A percentile compares a stretch with the other conserved stretches of the same genome.
These are phyloP conservation scores for Drosophila dives DNA, from an alignment of 2,888 invertebrate species.

Conservation along the genomic window DNA sequence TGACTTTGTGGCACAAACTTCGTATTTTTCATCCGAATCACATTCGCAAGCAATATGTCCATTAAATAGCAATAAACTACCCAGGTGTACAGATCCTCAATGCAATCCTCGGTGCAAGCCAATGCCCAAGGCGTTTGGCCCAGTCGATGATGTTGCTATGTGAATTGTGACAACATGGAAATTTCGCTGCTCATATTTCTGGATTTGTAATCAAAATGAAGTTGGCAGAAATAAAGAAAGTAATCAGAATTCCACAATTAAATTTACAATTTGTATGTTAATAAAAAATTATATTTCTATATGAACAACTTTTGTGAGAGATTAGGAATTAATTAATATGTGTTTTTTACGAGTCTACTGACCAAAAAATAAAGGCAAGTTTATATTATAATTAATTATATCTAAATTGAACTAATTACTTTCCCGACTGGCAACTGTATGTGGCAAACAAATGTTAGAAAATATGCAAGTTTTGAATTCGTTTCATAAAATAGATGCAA, in stretches of 20 bases:
- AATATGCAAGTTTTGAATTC: background rate
- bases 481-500: background rate
- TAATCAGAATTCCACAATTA: background rate
- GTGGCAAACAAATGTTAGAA: background rate
- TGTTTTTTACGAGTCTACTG: background rate
- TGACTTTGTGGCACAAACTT: slow-evolving; percentile 12
- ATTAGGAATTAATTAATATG: background rate
- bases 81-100: slow-evolving; percentile 34
- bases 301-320: background rate
- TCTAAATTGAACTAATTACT: background rate
- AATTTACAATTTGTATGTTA: background rate
- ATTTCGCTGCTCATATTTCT: background rate
- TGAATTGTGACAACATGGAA: too few relatives aligned
- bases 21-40: slow-evolving; percentile 12
- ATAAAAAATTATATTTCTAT: background rate
- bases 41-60: slow-evolving; percentile 23
- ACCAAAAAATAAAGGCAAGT: background rate
- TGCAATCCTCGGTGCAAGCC: background rate
- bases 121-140: background rate
- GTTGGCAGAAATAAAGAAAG: background rate
- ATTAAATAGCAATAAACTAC: slow-evolving; percentile 31
- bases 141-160: background rate
- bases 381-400: background rate
- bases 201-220: background rate
- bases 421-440: background rate